phyloP scores from a whole-genome alignment of 1,140 invertebrate genomes.

The Pachypsylla venusta region DNA sequence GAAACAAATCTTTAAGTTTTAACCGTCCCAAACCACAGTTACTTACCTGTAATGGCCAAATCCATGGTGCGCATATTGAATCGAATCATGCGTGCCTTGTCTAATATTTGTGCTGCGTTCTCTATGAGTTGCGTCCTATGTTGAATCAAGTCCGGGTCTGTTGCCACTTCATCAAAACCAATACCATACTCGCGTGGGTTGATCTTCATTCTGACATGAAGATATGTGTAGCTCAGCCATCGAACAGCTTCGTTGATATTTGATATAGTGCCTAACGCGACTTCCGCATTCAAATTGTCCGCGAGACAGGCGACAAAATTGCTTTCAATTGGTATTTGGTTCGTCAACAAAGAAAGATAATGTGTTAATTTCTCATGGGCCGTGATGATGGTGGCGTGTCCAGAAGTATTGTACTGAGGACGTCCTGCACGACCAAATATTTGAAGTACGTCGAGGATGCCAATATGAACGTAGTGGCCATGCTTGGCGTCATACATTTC shows the following conservation, averaged over 20 bases:
- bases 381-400: slow-evolving; percentile 94
- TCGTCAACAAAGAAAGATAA: slow-evolving; percentile 86
- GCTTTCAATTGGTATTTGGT: slow-evolving; percentile 96
- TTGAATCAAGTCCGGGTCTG: slow-evolving; percentile 5
- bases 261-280: slow-evolving; percentile 83
- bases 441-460: slow-evolving; percentile 95
- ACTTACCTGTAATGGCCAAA: slow-evolving; percentile 53
- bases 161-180: slow-evolving; percentile 41
- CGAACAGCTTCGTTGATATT: slow-evolving; percentile 92
- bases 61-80: slow-evolving; percentile 72
- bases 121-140: slow-evolving; percentile 48
- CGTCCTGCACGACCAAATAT: slow-evolving; percentile 97
- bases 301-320: slow-evolving; percentile 82
- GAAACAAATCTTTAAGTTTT: too few species aligned
- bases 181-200: slow-evolving; percentile 89
- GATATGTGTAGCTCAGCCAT: slow-evolving; percentile 96
- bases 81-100: slow-evolving; percentile 88
- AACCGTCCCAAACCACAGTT: too few species aligned
- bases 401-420: slow-evolving; percentile 77
- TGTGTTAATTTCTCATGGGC: slow-evolving; percentile 81
- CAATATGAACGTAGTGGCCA: slow-evolving; percentile 86
- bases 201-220: slow-evolving; percentile 83
- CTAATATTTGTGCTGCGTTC: slow-evolving; percentile 62
- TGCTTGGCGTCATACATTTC: slow-evolving; percentile 95
- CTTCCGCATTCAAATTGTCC: slow-evolving; percentile 97